Conservation (phyloP, 2,113 vertebrate genomes). For the Hippocampus guttulatus region DNA sequence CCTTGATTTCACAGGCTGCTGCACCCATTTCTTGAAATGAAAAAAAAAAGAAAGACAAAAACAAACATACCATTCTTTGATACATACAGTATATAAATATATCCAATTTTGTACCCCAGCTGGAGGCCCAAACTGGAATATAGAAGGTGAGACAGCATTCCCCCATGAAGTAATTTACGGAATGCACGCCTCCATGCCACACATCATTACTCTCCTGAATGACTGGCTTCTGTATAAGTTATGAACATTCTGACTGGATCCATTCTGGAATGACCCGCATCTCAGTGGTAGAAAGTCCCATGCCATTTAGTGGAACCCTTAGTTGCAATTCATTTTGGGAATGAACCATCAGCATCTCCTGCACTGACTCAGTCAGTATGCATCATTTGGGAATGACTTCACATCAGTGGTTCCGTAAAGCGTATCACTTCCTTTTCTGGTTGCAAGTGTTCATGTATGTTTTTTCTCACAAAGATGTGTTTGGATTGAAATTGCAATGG, state of each 20-base stretch:
- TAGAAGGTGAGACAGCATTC: slow-evolving; percentile 76
- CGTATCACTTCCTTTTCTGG: slow-evolving; percentile 68
- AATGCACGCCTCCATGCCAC: slow-evolving; percentile 63
- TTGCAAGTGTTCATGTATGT: slow-evolving; percentile 53
- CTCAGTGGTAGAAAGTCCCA: slow-evolving; percentile 44
- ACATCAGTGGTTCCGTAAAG: slow-evolving; percentile 48
- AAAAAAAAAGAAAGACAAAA: neutral
- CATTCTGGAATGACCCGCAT: slow-evolving; percentile 65
- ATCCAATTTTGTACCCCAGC: slow-evolving; percentile 76
- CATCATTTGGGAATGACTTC: slow-evolving; percentile 54
- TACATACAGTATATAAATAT: slow-evolving; percentile 36
- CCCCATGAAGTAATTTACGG: slow-evolving; percentile 67
- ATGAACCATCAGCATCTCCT: slow-evolving; percentile 45
- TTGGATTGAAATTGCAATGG: neutral
- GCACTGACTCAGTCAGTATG: slow-evolving; percentile 31
- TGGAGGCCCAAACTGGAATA: slow-evolving; percentile 79
- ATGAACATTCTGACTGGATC: slow-evolving; percentile 50
- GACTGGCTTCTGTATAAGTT: slow-evolving; percentile 56
- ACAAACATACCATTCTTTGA: neutral
- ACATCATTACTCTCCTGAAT: slow-evolving; percentile 66
- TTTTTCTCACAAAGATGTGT: neutral
- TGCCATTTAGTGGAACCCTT: slow-evolving; percentile 50
- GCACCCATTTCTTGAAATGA: slow-evolving; percentile 39
- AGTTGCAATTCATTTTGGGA: slow-evolving; percentile 54
- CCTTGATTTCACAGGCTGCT: slow-evolving; percentile 42